Base-by-base conservation (phyloP, 1,140 invertebrate genomes). In the Archivesica marissinica region DNA sequence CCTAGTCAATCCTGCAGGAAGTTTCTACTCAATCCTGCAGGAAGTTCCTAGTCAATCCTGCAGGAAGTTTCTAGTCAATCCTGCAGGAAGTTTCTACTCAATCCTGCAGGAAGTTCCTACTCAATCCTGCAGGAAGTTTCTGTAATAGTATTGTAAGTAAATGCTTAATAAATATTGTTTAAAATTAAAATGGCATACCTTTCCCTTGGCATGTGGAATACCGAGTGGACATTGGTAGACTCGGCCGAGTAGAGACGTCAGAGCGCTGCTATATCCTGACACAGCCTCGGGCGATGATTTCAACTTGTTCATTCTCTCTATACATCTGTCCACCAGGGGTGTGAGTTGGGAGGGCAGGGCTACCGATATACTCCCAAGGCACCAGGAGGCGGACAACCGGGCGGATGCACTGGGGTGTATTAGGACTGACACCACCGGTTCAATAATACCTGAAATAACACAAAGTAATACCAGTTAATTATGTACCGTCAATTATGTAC, bases 341-440 rank as follows among this genome's bases (percentile, higher is more conserved):
- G 98, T 97, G 86, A 99, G 96, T 93, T 99, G 97, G 90, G 97
- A 97, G 2, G 99, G 98, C 56, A 99, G 96, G 47, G 98, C 98
- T 23, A 98, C 96, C 90, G 98, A 98, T 85, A 99, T 97, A 92
- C 97, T 98, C 17, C 97, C 95, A 61, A 99, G 94, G 94, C 98
- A 99, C 97, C 98, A 99, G 30, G 98, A 98, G 38, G 98, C 98
- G 15, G 98, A 97, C 82, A 99, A 94, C 72, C 98, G 95, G 15
- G 98, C 98, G 20, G 98, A 97, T 87, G 97, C 96, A 93, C 97
- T 98, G 0, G 98, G 98, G 94, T 99, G 98, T 38, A 98, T 95
- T 78, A 99, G 92, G 23, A 98, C 97, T 90, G 97, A 95, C 89
- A 97, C 96, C 3, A 96, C 95, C 66, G 95, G 95, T 88, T 96